These are phyloP conservation scores for Apotomis turbidana DNA, from an alignment of 2,888 invertebrate genomes.

Conservation along the genomic window DNA sequence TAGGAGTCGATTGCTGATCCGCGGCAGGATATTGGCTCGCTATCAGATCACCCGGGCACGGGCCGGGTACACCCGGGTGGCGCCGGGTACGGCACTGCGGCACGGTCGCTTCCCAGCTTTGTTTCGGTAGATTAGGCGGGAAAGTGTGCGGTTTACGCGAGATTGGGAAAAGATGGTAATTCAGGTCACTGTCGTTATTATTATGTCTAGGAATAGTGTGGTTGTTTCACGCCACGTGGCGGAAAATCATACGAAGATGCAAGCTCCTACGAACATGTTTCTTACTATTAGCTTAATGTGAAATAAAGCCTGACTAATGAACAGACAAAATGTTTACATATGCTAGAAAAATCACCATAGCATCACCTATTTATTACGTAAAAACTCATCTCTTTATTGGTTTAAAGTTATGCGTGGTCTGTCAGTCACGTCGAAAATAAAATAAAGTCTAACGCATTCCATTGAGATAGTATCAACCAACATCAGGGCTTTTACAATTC, in stretches of 20 bases:
- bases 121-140: constrained; percentile 27
- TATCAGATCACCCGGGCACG: constrained; percentile 30
- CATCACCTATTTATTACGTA: too few relatives aligned
- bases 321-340: too few relatives aligned
- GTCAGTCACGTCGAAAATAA: too few relatives aligned
- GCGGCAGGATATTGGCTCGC: constrained; percentile 34
- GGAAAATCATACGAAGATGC: not conserved
- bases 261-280: not conserved
- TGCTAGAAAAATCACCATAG: not conserved
- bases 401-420: too few relatives aligned
- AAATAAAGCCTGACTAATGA: too few relatives aligned
- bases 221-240: not conserved
- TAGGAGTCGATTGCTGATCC: constrained; percentile 22
- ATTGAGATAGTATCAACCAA: too few relatives aligned
- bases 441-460: too few relatives aligned
- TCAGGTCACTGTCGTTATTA: constrained; percentile 2
- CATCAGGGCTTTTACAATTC: too few relatives aligned
- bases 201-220: not conserved
- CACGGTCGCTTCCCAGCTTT: constrained; percentile 8
- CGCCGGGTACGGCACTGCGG: not conserved
- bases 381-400: too few relatives aligned
- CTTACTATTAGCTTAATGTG: too few relatives aligned
- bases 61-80: too few relatives aligned
- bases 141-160: not conserved
- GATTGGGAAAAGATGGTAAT: constrained; percentile 33